phyloP scores from a whole-genome alignment of 1,140 invertebrate species.

The Platyura marginata region DNA sequence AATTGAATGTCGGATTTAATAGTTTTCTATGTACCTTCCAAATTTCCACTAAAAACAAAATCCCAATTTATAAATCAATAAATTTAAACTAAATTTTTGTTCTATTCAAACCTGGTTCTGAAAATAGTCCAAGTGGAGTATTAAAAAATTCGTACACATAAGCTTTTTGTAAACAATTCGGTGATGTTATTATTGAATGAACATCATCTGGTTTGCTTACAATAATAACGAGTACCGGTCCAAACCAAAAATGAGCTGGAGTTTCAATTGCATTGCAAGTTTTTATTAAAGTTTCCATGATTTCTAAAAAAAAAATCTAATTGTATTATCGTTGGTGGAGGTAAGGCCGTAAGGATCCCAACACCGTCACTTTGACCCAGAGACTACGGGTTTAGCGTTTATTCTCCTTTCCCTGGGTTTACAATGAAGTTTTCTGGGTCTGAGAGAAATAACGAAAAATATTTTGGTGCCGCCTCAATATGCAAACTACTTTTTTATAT shows the following conservation, averaged over 20 bases:
- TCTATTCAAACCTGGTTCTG: neutral
- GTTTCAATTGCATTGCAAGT: neutral
- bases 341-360: too few species aligned
- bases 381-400: too few species aligned
- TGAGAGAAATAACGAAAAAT: too few species aligned
- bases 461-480: too few species aligned
- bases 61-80: too few species aligned
- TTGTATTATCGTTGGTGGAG: too few species aligned
- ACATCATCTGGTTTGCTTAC: neutral
- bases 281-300: neutral
- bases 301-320: neutral
- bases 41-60: constrained; percentile 1
- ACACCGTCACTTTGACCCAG: too few species aligned
- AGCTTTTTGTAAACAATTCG: neutral
- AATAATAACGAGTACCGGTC: neutral
- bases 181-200: neutral
- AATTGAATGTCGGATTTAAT: constrained; percentile 2
- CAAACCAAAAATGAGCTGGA: neutral
- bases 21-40: constrained; percentile 2
- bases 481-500: too few species aligned
- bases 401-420: too few species aligned
- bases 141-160: neutral
- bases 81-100: neutral
- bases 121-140: neutral
- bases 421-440: too few species aligned